Evolutionary conservation across 2,113 vertebrate genomes (phyloP).

Genomic region (Sitta europaea): DNA sequence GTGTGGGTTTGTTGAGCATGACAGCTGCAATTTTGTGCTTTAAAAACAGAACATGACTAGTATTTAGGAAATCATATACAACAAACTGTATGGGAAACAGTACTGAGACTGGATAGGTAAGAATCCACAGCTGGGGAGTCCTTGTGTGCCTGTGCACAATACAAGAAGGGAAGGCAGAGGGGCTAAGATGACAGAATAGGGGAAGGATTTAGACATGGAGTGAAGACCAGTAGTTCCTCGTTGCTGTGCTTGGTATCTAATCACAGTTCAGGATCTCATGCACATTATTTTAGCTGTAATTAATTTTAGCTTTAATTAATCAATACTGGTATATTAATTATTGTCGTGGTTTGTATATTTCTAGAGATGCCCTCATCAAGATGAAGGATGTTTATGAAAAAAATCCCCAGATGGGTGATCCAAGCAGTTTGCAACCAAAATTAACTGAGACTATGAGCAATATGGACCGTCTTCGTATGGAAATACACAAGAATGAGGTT

Average conservation of each 20-base stretch:
- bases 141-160: neutral
- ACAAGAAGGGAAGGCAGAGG: neutral
- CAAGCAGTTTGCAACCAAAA: slow-evolving; percentile 92
- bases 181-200: neutral
- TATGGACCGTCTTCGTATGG: slow-evolving; percentile 93
- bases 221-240: neutral
- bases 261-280: neutral
- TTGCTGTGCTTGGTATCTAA: neutral
- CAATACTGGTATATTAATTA: neutral
- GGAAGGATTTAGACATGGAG: neutral
- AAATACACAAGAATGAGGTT: slow-evolving; percentile 98
- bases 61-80: neutral
- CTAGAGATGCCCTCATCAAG: slow-evolving; percentile 95
- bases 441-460: slow-evolving; percentile 95
- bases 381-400: slow-evolving; percentile 99
- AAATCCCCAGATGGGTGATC: slow-evolving; percentile 97
- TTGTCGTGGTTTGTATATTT: neutral
- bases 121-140: neutral
- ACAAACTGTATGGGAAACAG: neutral
- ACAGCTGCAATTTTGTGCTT: neutral
- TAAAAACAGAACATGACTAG: neutral
- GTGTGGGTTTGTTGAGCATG: neutral
- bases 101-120: neutral
- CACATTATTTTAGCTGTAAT: neutral
- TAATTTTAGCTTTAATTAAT: neutral